Evolutionary conservation across 2,113 vertebrate genomes (phyloP), one percentile per base, ranked within the genome.

Genomic region (Myotis brandtii): DNA sequence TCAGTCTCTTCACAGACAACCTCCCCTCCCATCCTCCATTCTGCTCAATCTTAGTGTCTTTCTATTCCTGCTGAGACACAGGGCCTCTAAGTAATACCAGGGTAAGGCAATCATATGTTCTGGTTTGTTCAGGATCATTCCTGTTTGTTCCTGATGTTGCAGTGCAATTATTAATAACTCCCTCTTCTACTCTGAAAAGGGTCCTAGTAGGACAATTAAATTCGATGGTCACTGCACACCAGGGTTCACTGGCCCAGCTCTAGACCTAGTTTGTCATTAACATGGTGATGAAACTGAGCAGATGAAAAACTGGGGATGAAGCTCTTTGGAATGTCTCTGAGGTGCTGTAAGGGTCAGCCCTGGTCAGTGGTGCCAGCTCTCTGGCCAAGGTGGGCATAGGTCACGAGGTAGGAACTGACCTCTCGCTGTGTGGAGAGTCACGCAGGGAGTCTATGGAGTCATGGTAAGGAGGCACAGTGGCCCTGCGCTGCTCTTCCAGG

Each of bases 351-450:
- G 66, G 34, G 46, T 85, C 37, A 13, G 54, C 72, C 46, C 77
- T 83, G 48, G 64, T 62, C 54, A 66, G 56, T 17, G 64, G 79
- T 43, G 48, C 16, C 62, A 84, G 67, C 23, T 25, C 17, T 95
- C 43, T 79, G 54, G 86, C 52, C 76, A 84, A 72, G 40, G 37
- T 34, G 16, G 81, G 34, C 3, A 20, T 23, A 77, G 21, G 43
- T 11, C 27, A 25, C 0, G 40, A 83, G 69, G 82, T 69, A 59
- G 95, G 94, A 2, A 98, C 98, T 98, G 98, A 99, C 99, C 99
- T 99, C 98, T 99, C 99, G 25, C 99, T 99, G 98, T 99, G 99
- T 0, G 99, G 99, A 11, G 99, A 99, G 98, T 99, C 99, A 64
- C 99, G 98, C 94, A 99, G 98, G 34, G 99, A 99, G 97, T 99